phyloP scores from a whole-genome alignment of 2,113 vertebrate species.

The Mustela nigripes region DNA sequence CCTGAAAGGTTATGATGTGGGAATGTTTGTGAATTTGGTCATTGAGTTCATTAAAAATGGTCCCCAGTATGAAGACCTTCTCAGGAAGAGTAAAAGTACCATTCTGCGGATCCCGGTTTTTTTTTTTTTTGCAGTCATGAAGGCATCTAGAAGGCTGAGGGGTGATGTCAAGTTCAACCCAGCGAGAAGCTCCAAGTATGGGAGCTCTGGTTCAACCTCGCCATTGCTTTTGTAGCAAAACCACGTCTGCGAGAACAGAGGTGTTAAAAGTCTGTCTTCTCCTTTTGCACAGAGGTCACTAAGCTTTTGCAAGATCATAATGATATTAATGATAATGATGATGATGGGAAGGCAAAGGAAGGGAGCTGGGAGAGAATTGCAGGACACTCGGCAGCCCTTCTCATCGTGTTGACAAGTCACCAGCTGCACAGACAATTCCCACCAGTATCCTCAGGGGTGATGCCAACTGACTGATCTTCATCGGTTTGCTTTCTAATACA shows the following conservation, averaged over 20 bases:
- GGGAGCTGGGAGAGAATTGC: neutral
- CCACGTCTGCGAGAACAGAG: neutral
- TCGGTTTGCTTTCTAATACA: neutral
- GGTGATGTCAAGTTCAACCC: neutral
- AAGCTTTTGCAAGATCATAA: neutral
- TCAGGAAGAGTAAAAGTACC: neutral
- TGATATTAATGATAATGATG: neutral
- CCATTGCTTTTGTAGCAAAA: neutral
- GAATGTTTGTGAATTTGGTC: neutral
- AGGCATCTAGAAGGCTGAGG: neutral
- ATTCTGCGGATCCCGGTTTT: neutral
- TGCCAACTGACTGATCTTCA: neutral
- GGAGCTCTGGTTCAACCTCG: neutral
- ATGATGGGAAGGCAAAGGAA: neutral
- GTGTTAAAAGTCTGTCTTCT: neutral
- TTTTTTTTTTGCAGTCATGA: neutral
- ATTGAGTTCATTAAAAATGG: neutral
- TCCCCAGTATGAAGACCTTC: neutral
- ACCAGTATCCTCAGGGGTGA: neutral
- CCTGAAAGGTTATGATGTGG: neutral
- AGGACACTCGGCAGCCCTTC: neutral
- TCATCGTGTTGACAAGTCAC: neutral
- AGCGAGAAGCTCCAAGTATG: fast-evolving
- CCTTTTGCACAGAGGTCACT: neutral
- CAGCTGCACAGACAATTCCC: neutral